A percentile compares a stretch with the other conserved stretches of the same genome.
Conservation (phyloP, 2,888 invertebrate genomes). For the Pherbina coryleti region DNA sequence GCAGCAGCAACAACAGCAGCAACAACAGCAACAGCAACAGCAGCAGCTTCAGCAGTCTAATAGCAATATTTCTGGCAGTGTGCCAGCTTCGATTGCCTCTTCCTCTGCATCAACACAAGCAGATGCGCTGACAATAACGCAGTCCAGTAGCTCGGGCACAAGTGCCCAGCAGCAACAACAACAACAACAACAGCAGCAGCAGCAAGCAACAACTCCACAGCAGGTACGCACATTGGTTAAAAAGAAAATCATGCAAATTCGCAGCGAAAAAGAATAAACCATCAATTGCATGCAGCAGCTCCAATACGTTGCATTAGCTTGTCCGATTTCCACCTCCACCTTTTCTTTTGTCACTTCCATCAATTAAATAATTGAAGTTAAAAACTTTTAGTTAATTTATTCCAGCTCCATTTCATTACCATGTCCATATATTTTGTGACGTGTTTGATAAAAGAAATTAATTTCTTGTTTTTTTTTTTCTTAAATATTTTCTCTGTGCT, state of each 20-base stretch:
- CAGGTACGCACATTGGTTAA: conserved; percentile 69
- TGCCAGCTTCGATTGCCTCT: conserved; percentile 4
- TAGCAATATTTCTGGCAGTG: conserved; percentile 36
- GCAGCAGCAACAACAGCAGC: conserved; percentile 45
- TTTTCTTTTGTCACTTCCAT: too few species aligned
- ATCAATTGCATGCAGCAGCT: too few species aligned
- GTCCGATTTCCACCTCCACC: too few species aligned
- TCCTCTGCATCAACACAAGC: conserved; percentile 52
- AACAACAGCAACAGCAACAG: conserved; percentile 68
- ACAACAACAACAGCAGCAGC: conserved; percentile 52
- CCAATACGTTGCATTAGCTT: too few species aligned
- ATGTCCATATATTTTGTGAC: too few species aligned
- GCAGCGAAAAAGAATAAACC: conserved; percentile 64
- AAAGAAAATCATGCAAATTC: conserved; percentile 68
- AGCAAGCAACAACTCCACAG: conserved; percentile 63
- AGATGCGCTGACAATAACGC: conserved; percentile 67
- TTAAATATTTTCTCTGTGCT: too few species aligned
- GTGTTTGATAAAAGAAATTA: too few species aligned
- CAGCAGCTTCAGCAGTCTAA: conserved; percentile 49
- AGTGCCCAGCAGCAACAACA: conserved; percentile 49
- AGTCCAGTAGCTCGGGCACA: conserved; percentile 50
- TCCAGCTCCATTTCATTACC: too few species aligned
- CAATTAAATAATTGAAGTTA: too few species aligned
- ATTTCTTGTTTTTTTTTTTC: too few species aligned
- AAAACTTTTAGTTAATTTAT: too few species aligned